Conservation (phyloP, 2,113 vertebrate species). For the Ellobius talpinus region DNA sequence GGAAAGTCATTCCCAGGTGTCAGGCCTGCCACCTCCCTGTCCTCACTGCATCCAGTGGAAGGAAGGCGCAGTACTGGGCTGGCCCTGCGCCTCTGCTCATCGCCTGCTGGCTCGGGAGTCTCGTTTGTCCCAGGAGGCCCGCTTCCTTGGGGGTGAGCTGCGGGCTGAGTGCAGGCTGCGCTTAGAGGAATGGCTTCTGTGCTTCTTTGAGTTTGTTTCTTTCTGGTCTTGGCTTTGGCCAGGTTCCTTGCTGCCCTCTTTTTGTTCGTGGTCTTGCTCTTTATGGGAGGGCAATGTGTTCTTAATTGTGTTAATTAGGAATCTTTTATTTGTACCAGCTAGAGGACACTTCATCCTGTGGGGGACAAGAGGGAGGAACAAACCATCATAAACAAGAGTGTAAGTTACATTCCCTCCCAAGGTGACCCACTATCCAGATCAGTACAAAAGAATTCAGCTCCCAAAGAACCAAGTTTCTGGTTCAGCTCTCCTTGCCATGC, state of each 20-base stretch:
- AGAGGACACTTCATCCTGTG: conserved; percentile 98
- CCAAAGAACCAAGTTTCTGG: conserved; percentile 44
- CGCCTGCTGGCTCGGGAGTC: conserved; percentile 80
- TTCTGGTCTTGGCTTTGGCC: conserved; percentile 83
- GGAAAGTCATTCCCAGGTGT: conserved; percentile 57
- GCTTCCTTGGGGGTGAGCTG: conserved; percentile 85
- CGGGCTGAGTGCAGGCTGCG: conserved; percentile 80
- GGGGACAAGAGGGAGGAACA: neutral
- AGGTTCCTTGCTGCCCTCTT: conserved; percentile 83
- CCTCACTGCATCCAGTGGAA: neutral
- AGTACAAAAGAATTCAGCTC: conserved; percentile 3
- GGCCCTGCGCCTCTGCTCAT: conserved; percentile 64
- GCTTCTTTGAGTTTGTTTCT: conserved; percentile 85
- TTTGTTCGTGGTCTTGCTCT: conserved; percentile 86
- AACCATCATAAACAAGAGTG: conserved; percentile 63
- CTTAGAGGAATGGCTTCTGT: conserved; percentile 85
- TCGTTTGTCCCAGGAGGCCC: conserved; percentile 83
- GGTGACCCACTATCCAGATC: neutral
- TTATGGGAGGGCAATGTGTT: conserved; percentile 90
- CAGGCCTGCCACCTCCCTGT: conserved; percentile 28
- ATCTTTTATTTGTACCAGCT: conserved; percentile 95
- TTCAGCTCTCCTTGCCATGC: conserved; percentile 84
- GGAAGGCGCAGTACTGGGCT: neutral
- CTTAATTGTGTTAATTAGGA: conserved; percentile 97
- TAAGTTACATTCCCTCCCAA: neutral